Evolutionary conservation across 2,888 invertebrate species (phyloP).

Genomic region (Empis livida): DNA sequence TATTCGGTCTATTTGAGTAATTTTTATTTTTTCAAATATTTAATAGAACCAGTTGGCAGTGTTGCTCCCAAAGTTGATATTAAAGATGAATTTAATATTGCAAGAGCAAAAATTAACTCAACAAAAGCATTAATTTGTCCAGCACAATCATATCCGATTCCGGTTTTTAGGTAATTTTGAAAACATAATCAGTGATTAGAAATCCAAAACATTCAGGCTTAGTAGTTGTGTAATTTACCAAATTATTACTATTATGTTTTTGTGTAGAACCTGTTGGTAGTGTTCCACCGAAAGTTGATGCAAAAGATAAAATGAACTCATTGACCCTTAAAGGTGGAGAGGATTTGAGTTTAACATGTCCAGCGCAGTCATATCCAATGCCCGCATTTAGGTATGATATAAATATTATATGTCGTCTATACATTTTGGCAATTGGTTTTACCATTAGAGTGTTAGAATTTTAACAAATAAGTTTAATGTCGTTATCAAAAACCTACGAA

Average conservation of each 20-base stretch:
- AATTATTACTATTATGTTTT: no score
- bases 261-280: slow-evolving; percentile 39
- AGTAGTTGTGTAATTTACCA: no score
- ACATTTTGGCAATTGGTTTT: no score
- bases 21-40: not conserved
- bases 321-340: slow-evolving; percentile 36
- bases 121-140: slow-evolving; percentile 54
- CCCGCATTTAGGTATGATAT: slow-evolving; percentile 50
- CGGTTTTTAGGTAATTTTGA: slow-evolving; percentile 40
- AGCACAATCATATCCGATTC: slow-evolving; percentile 55
- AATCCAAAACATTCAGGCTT: no score
- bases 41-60: slow-evolving; percentile 43
- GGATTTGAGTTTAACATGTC: slow-evolving; percentile 53
- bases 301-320: slow-evolving; percentile 48
- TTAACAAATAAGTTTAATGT: no score
- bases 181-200: no score
- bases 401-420: not conserved
- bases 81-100: slow-evolving; percentile 34
- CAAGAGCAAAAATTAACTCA: slow-evolving; percentile 23
- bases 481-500: no score
- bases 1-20: no score
- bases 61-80: slow-evolving; percentile 44
- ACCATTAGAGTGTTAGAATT: no score
- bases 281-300: slow-evolving; percentile 51
- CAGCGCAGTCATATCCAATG: slow-evolving; percentile 62